Evolutionary conservation across 2,797 vertebrate species (phyloP), one percentile per base, ranked within the genome.

Genomic region (Betta splendens): DNA sequence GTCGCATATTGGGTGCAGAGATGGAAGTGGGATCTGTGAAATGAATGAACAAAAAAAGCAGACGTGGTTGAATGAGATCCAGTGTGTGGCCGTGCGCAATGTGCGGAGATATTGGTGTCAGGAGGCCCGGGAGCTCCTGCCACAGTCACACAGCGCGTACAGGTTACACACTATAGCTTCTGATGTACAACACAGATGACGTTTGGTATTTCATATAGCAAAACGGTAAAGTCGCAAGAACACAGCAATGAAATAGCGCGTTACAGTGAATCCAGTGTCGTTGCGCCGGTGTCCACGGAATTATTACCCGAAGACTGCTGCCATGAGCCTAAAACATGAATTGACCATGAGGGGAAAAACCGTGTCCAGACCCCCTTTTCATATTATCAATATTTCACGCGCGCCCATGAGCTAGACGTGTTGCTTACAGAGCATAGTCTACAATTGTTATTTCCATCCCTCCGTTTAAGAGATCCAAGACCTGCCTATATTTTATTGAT

Each of bases 61-160:
- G 50, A 66, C 18, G 61, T 73, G 77, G 83, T 86, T 90, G 84
- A 89, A 88, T 84, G 81, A 81, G 74, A 50, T 72, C 59, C 80
- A 83, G 75, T 91, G 87, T 86, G 77, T 66, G 69, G 52, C 51
- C 60, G 43, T 18, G 60, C 66, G 75, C 52, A 64, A 72, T 78
- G 76, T 84, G 80, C 33, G 79, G 85, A 69, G 90, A 89, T 83
- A 87, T 84, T 85, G 83, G 87, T 91, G 89, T 87, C 90, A 90
- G 90, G 85, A 87, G 83, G 84, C 80, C 80, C 64, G 11, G 46
- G 64, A 50, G 72, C 72, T 70, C 58, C 66, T 85, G 66, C 82
- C 77, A 75, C 79, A 46, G 68, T 75, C n/a, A n/a, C n/a, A n/a
- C n/a, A n/a, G n/a, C n/a, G n/a, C n/a, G 40, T 52, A 12, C n/a